phyloP scores from a whole-genome alignment of 2,888 invertebrate genomes.

The Geotrupes spiniger region DNA sequence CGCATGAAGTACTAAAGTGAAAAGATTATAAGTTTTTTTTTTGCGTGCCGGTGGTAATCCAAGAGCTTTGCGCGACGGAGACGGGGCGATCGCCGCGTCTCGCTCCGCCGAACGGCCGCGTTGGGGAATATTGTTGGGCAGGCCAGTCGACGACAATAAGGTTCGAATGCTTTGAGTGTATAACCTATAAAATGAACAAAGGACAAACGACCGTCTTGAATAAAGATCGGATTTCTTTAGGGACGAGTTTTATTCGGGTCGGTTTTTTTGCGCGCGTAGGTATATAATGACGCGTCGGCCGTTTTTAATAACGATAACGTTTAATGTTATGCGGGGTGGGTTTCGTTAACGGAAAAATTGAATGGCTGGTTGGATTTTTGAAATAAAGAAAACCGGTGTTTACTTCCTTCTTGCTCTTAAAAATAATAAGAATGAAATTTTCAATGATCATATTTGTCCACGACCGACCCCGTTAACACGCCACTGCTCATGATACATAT shows the following conservation, averaged over 20 bases:
- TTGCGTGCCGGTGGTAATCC: constrained; percentile 14
- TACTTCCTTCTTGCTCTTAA: too few species aligned
- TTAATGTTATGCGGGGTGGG: too few species aligned
- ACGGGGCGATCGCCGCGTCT: background rate
- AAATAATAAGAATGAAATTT: too few species aligned
- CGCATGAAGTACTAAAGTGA: constrained; percentile 24
- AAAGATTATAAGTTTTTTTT: constrained; percentile 23
- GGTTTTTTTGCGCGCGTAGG: constrained; percentile 2
- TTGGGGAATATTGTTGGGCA: constrained; percentile 13
- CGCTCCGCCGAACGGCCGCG: background rate
- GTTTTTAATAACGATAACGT: background rate
- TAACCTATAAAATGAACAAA: constrained; percentile 26
- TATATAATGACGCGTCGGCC: background rate
- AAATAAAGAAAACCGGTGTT: too few species aligned
- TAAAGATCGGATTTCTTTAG: constrained; percentile 28
- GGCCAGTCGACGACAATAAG: constrained; percentile 19
- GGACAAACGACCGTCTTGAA: constrained; percentile 26
- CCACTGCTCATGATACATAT: too few species aligned
- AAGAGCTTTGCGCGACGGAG: constrained; percentile 17
- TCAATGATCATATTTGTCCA: too few species aligned
- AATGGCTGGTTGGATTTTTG: too few species aligned
- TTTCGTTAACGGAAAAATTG: too few species aligned
- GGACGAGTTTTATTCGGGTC: constrained; percentile 16
- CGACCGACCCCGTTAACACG: too few species aligned
- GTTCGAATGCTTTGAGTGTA: constrained; percentile 20